Percentiles rank a stretch among this genome's conserved stretches.
These are phyloP conservation scores for Catalaphyllia jardinei DNA, from an alignment of 64 coral and sea anemone genomes.

Conservation along the genomic window DNA sequence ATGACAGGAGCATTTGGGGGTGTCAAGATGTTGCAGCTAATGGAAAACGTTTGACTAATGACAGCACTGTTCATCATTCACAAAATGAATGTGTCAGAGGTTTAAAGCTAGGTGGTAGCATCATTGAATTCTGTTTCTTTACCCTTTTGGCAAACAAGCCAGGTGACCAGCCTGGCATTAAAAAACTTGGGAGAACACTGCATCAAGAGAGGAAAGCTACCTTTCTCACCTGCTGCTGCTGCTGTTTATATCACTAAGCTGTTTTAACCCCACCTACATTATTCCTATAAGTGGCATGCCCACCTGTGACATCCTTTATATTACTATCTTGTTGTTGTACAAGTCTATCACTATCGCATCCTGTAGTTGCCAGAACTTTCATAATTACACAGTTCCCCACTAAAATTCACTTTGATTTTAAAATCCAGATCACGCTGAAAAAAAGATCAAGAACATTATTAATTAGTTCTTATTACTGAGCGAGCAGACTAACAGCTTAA, in stretches of 20 bases:
- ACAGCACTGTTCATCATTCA: too few relatives aligned
- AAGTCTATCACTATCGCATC: conserved; percentile 69
- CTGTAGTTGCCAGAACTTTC: conserved; percentile 69
- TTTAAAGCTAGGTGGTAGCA: too few relatives aligned
- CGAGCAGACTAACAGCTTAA: too few relatives aligned
- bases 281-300: not conserved
- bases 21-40: too few relatives aligned
- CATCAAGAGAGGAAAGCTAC: too few relatives aligned
- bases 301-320: conserved; percentile 3
- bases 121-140: too few relatives aligned
- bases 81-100: too few relatives aligned
- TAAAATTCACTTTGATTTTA: conserved; percentile 76
- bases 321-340: not conserved
- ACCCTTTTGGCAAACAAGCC: too few relatives aligned
- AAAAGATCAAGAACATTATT: not conserved
- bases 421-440: conserved; percentile 97
- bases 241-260: not conserved
- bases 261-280: not conserved
- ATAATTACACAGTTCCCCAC: conserved; percentile 78
- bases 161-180: too few relatives aligned
- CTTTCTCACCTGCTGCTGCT: not conserved
- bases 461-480: not conserved
- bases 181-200: too few relatives aligned
- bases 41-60: too few relatives aligned
- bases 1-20: too few relatives aligned